A percentile compares a stretch with the other conserved stretches of the same genome.
These are phyloP conservation scores for Henricia sp. DNA, from an alignment of 53 echinoderm and acorn worm genomes.

Conservation along the genomic window DNA sequence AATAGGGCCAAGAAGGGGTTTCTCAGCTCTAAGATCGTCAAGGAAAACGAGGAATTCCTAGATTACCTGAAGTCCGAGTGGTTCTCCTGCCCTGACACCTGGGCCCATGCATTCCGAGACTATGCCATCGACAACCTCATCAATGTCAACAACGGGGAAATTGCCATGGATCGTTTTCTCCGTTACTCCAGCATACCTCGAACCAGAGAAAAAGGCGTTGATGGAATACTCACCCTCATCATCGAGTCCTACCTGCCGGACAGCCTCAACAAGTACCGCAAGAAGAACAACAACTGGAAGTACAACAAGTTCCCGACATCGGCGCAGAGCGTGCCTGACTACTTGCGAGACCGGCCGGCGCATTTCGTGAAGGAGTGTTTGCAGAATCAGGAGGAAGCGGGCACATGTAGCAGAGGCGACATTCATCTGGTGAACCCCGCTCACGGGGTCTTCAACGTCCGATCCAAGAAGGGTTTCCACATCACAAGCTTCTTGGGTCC, in stretches of 20 bases:
- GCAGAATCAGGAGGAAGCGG: slow-evolving; percentile 34
- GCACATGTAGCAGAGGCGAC: not conserved
- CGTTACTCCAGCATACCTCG: slow-evolving; percentile 34
- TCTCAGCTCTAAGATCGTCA: not conserved
- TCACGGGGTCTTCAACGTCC: slow-evolving; percentile 29
- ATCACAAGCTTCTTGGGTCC: slow-evolving; percentile 49
- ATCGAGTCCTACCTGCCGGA: slow-evolving; percentile 59
- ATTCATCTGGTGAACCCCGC: slow-evolving; percentile 33
- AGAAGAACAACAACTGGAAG: slow-evolving; percentile 50
- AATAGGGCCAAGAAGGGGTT: slow-evolving; percentile 42
- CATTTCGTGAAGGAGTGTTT: slow-evolving; percentile 57
- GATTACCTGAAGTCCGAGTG: slow-evolving; percentile 48
- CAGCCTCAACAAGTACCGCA: slow-evolving; percentile 44
- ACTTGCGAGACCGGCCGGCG: slow-evolving; percentile 48
- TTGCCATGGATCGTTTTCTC: slow-evolving; percentile 44
- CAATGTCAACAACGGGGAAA: slow-evolving; percentile 57
- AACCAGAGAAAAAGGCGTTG: slow-evolving; percentile 39
- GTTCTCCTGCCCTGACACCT: slow-evolving; percentile 50
- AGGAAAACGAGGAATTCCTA: slow-evolving; percentile 12
- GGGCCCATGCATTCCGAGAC: slow-evolving; percentile 46
- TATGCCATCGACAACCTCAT: slow-evolving; percentile 55
- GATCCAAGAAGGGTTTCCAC: slow-evolving; percentile 46
- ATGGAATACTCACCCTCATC: slow-evolving; percentile 36
- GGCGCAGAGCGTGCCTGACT: slow-evolving; percentile 42
- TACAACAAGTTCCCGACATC: slow-evolving; percentile 37